phyloP scores from a whole-genome alignment of 1,140 invertebrate species.

The Leptoteleia sp. region DNA sequence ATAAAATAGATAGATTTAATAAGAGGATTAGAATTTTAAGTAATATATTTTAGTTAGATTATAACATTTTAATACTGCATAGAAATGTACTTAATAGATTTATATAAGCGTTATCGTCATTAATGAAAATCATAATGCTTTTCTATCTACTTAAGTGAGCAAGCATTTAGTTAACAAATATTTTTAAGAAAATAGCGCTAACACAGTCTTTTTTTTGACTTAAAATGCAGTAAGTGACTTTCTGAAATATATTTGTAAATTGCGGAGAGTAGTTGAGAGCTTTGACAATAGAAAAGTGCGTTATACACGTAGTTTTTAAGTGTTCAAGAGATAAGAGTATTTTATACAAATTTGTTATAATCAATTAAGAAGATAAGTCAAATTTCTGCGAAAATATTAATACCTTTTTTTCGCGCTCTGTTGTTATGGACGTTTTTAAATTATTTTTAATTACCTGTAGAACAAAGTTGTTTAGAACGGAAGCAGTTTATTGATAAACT shows the following conservation, averaged over 20 bases:
- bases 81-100: no score
- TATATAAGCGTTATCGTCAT: no score
- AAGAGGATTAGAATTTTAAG: no score
- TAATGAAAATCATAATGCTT: no score
- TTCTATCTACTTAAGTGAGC: not conserved
- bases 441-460: conserved; percentile 23
- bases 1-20: not conserved
- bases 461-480: not conserved
- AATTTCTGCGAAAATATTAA: not conserved
- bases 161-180: no score
- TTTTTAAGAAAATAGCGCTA: no score
- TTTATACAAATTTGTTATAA: conserved; percentile 48
- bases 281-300: conserved; percentile 50
- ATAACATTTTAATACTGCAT: no score
- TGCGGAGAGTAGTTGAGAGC: conserved; percentile 7
- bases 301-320: conserved; percentile 46
- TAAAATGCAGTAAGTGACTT: not conserved
- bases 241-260: conserved; percentile 7
- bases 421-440: conserved; percentile 28
- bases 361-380: conserved; percentile 2
- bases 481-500: not conserved
- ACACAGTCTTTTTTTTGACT: no score
- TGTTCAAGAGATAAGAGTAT: conserved; percentile 31
- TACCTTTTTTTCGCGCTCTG: conserved; percentile 30
- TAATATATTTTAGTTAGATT: no score